Conservation (phyloP, 2,113 vertebrate genomes). For the Halcyon senegalensis region DNA sequence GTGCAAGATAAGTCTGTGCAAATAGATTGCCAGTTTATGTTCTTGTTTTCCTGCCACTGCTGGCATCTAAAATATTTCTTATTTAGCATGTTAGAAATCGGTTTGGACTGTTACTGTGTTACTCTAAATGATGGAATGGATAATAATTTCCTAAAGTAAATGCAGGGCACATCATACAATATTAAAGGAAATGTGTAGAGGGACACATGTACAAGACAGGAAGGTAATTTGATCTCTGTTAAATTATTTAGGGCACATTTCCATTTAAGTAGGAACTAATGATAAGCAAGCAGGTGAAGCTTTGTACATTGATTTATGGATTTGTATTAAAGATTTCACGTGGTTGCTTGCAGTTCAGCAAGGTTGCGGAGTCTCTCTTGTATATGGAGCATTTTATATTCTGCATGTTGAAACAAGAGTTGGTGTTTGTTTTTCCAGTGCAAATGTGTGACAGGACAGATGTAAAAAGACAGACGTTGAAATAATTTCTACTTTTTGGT, state of each 20-base stretch:
- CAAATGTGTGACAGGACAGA: background rate
- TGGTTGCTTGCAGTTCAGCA: conserved; percentile 17
- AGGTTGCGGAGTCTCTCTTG: background rate
- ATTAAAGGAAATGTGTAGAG: conserved; percentile 45
- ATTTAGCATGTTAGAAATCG: background rate
- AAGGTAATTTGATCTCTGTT: conserved; percentile 50
- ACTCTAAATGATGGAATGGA: conserved; percentile 33
- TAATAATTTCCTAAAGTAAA: conserved; percentile 48
- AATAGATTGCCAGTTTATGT: background rate
- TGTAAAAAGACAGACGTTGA: background rate
- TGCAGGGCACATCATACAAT: conserved; percentile 1
- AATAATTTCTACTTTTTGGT: background rate
- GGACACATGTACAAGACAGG: background rate
- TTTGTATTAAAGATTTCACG: conserved; percentile 44
- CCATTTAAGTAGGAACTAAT: conserved; percentile 56
- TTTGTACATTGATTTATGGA: conserved; percentile 34
- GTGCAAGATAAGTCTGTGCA: background rate
- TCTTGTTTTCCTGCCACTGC: background rate
- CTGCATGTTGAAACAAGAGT: background rate
- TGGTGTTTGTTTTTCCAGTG: background rate
- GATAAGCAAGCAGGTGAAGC: conserved; percentile 37
- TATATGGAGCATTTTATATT: background rate
- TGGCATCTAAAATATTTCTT: background rate
- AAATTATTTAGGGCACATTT: conserved; percentile 55
- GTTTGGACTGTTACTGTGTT: background rate